Evolutionary conservation across 2,797 vertebrate species (phyloP).

Genomic region (Epinephelus malabaricus): DNA sequence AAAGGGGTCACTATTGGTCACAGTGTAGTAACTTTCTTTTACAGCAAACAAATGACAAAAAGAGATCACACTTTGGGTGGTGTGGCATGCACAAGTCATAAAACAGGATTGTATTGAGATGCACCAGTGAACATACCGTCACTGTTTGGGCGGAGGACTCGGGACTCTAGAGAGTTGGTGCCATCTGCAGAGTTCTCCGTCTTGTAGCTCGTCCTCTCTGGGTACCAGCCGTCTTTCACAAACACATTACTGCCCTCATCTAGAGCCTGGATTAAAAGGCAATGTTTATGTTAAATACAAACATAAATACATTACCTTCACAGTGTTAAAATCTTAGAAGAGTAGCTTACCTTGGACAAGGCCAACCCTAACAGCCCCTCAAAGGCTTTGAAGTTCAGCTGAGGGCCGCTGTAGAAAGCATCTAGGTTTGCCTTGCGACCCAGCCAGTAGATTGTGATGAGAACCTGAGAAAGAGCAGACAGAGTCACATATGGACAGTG

Average conservation of each 20-base stretch:
- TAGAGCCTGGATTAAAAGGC: conserved; percentile 84
- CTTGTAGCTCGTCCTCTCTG: conserved; percentile 82
- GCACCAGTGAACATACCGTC: conserved; percentile 84
- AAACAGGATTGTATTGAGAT: background rate
- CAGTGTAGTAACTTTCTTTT: background rate
- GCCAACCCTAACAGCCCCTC: conserved; percentile 94
- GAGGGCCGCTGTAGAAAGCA: conserved; percentile 89
- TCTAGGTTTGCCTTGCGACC: conserved; percentile 93
- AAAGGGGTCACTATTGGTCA: background rate
- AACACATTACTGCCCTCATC: conserved; percentile 88
- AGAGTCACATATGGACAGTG: background rate
- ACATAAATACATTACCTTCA: background rate
- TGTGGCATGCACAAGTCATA: background rate
- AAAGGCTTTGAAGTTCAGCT: conserved; percentile 94
- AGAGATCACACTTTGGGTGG: background rate
- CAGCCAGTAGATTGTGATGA: conserved; percentile 98
- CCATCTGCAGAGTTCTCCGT: conserved; percentile 89
- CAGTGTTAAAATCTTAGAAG: background rate
- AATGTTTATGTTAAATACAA: conserved; percentile 2
- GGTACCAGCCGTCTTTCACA: conserved; percentile 87
- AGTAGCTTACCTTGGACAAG: conserved; percentile 90
- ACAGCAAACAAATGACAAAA: background rate
- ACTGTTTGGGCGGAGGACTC: conserved; percentile 83
- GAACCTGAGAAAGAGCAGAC: conserved; percentile 85
- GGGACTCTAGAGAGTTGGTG: conserved; percentile 86